Percentiles rank a stretch among this genome's conserved stretches.
These are phyloP conservation scores for Oreochromis mossambicus DNA, from an alignment of 2,797 vertebrate genomes.

Conservation along the genomic window DNA sequence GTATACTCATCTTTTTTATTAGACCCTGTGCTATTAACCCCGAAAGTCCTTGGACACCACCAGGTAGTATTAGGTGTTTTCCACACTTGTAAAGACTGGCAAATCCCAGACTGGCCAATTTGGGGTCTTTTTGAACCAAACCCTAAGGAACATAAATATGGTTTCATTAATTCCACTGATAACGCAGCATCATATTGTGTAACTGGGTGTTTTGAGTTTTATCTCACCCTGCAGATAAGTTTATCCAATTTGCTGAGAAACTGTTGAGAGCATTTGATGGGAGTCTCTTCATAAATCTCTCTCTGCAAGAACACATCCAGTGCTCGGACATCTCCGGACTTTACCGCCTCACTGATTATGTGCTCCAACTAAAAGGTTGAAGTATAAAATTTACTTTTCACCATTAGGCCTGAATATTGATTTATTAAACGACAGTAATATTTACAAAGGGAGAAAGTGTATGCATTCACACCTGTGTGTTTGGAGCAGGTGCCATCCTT, in stretches of 20 bases:
- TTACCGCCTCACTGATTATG: slow-evolving; percentile 79
- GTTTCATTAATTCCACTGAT: not conserved
- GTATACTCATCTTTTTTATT: slow-evolving; percentile 90
- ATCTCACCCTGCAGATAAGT: slow-evolving; percentile 83
- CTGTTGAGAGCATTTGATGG: slow-evolving; percentile 83
- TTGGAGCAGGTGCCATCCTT: slow-evolving; percentile 50
- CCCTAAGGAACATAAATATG: slow-evolving; percentile 67
- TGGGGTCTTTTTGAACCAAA: slow-evolving; percentile 76
- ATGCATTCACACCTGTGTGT: slow-evolving; percentile 49
- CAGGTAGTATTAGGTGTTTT: slow-evolving; percentile 74
- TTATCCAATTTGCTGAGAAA: slow-evolving; percentile 87
- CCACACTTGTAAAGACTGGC: slow-evolving; percentile 80
- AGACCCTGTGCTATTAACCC: slow-evolving; percentile 82
- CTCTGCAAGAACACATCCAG: slow-evolving; percentile 79
- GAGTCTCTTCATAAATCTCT: slow-evolving; percentile 54
- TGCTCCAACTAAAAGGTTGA: slow-evolving; percentile 79
- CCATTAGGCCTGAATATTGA: not conserved
- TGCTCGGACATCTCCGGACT: slow-evolving; percentile 71
- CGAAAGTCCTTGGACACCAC: slow-evolving; percentile 74
- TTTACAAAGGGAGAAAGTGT: not conserved
- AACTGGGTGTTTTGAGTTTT: not conserved
- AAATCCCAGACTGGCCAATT: slow-evolving; percentile 74
- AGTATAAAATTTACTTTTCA: not conserved
- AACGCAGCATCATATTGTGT: not conserved
- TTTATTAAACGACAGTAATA: not conserved